Percentiles rank a stretch among this genome's conserved stretches.
phyloP scores from a whole-genome alignment of 2,113 vertebrate genomes.

The Mobula birostris region DNA sequence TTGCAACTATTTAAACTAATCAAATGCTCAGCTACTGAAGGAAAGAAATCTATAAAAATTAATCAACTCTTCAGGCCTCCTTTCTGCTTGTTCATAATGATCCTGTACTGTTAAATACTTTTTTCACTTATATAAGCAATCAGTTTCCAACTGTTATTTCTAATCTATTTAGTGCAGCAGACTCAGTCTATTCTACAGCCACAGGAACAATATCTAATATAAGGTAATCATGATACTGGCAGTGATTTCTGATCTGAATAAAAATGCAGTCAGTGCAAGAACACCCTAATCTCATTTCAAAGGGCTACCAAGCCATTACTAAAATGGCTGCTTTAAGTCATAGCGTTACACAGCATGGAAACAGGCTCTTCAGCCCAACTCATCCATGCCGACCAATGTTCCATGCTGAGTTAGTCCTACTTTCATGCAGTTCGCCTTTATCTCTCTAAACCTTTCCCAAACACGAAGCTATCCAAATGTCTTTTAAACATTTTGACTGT shows the following conservation, averaged over 20 bases:
- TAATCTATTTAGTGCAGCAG: neutral
- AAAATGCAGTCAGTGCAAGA: neutral
- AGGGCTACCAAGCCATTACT: neutral
- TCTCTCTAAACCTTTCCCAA: no score
- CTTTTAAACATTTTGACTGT: no score
- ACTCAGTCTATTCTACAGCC: neutral
- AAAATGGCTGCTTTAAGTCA: neutral
- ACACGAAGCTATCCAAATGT: no score
- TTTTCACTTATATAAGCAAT: neutral
- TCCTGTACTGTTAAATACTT: neutral
- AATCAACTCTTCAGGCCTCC: neutral
- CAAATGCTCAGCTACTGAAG: neutral
- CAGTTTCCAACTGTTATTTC: neutral
- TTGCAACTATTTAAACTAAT: neutral
- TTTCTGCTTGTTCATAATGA: neutral
- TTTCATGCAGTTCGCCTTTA: no score
- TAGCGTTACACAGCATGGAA: no score
- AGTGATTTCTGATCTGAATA: neutral
- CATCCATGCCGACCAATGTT: no score
- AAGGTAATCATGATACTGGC: neutral
- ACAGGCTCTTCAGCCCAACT: no score
- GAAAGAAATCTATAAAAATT: neutral
- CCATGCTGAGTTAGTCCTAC: no score
- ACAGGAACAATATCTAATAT: neutral
- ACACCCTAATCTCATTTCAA: constrained; percentile 11